Percentiles rank a stretch among this genome's conserved stretches.
phyloP scores from a whole-genome alignment of 2,113 vertebrate genomes.

The Cettia cetti region DNA sequence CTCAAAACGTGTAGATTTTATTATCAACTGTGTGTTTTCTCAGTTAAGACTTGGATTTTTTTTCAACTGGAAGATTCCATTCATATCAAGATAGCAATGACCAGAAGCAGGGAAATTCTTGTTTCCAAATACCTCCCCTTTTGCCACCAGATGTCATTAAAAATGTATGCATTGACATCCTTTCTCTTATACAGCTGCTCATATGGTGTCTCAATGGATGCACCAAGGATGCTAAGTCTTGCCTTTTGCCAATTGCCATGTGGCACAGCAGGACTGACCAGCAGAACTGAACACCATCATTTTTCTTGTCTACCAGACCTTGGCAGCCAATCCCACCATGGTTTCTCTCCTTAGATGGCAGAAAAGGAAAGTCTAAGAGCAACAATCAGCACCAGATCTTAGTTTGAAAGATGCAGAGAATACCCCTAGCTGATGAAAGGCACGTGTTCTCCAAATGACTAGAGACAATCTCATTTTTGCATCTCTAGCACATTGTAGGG shows the following conservation, averaged over 20 bases:
- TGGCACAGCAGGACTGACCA: background rate
- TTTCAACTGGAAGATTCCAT: background rate
- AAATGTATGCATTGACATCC: background rate
- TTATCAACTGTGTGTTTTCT: background rate
- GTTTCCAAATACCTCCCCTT: background rate
- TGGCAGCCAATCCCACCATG: background rate
- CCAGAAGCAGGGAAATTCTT: background rate
- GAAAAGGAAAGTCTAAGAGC: background rate
- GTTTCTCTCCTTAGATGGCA: background rate
- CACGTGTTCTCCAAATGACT: rapidly evolving
- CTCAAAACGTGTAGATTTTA: background rate
- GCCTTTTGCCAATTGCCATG: background rate
- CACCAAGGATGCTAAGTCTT: background rate
- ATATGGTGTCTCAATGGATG: background rate
- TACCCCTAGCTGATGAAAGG: background rate
- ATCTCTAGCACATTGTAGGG: background rate
- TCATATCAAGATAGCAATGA: background rate
- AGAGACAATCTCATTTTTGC: background rate
- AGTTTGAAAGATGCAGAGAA: background rate
- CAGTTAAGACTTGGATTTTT: background rate
- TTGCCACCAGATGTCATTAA: background rate
- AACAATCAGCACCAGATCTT: background rate
- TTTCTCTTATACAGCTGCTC: background rate
- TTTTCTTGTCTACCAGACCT: background rate
- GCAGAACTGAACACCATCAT: background rate